These are phyloP conservation scores for Climacteris rufus DNA, from an alignment of 2,113 vertebrate species.

Conservation along the genomic window DNA sequence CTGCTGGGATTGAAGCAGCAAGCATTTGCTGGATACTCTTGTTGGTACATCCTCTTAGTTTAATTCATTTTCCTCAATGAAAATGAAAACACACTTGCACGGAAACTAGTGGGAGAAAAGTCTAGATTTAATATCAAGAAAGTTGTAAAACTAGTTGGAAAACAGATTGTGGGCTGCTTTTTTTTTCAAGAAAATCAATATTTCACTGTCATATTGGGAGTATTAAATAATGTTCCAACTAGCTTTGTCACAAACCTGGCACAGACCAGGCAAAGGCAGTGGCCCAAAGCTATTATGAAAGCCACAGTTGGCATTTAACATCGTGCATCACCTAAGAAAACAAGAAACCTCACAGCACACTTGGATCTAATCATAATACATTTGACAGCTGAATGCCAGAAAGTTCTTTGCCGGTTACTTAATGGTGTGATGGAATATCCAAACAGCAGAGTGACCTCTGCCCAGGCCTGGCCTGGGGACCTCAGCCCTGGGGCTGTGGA, in stretches of 20 bases:
- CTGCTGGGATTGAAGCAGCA: neutral
- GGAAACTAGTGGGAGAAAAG: neutral
- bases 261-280: neutral
- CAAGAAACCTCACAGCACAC: neutral
- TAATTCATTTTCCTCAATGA: neutral
- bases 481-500: neutral
- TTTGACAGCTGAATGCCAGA: neutral
- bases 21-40: fast-evolving
- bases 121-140: neutral
- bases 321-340: neutral
- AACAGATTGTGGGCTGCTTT: neutral
- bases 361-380: neutral
- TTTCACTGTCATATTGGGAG: neutral
- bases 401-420: neutral
- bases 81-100: neutral
- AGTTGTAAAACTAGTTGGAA: neutral
- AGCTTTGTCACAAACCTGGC: neutral
- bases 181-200: neutral
- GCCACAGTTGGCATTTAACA: neutral
- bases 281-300: neutral
- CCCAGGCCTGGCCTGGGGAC: neutral
- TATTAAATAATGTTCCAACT: neutral
- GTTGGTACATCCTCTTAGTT: neutral
- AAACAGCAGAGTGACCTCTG: fast-evolving
- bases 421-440: neutral